Conservation (phyloP, 2,113 vertebrate genomes). For the Dromaius novaehollandiae region DNA sequence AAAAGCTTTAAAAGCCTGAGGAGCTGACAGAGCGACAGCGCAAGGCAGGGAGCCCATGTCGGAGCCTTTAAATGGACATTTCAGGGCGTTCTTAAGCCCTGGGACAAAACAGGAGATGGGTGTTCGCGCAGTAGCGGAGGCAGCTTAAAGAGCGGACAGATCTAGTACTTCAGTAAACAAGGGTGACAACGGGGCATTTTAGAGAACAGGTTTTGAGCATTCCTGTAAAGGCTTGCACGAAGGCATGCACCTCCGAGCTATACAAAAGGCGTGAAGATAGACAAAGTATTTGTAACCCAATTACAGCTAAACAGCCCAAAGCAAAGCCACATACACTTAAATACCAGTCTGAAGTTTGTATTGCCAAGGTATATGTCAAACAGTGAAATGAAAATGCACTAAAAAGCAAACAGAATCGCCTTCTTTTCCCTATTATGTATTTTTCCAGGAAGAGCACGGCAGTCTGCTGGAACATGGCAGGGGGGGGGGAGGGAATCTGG, state of each 20-base stretch:
- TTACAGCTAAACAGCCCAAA: background rate
- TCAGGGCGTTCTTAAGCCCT: background rate
- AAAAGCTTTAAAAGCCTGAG: background rate
- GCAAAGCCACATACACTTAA: background rate
- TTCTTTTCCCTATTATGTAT: background rate
- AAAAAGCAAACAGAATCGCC: background rate
- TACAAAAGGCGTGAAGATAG: background rate
- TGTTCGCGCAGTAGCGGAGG: background rate
- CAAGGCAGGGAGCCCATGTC: background rate
- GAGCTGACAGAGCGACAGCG: background rate
- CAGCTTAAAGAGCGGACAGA: background rate
- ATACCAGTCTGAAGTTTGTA: background rate
- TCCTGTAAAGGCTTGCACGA: background rate
- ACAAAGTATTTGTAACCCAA: background rate
- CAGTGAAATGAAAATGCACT: background rate
- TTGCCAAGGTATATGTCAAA: background rate
- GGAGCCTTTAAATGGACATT: background rate
- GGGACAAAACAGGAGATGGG: background rate
- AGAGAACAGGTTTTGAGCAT: background rate
- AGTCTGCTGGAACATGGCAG: background rate
- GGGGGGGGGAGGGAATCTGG: background rate
- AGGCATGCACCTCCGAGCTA: background rate
- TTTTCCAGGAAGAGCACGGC: background rate
- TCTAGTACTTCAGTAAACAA: background rate
- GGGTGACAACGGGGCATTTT: background rate